Percentiles rank a stretch among this genome's conserved stretches.
Evolutionary conservation across 2,888 invertebrate genomes (phyloP).

Genomic region (Euzetes globulus): DNA sequence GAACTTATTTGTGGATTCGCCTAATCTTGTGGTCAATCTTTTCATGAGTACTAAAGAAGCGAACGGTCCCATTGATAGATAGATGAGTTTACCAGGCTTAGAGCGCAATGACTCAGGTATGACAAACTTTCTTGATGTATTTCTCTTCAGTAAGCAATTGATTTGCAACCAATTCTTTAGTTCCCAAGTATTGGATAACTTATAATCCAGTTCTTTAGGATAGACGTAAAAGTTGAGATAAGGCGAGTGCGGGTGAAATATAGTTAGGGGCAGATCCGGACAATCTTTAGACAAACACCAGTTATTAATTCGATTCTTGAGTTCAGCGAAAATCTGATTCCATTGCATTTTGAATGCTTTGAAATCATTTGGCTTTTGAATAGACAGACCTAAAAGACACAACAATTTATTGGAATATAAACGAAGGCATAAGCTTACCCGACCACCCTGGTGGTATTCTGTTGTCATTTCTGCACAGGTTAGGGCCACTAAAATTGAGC

Average conservation of each 20-base stretch:
- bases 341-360: not conserved
- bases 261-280: not conserved
- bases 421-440: not conserved
- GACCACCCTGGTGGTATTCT: conserved; percentile 7
- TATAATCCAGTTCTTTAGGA: conserved; percentile 14
- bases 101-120: not conserved
- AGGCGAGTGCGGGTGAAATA: conserved; percentile 8
- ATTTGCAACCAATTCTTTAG: not conserved
- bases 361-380: not conserved
- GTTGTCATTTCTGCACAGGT: not conserved
- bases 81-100: conserved; percentile 12
- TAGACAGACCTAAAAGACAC: not conserved
- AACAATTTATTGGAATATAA: not conserved
- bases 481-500: conserved; percentile 8
- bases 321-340: not conserved
- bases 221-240: conserved; percentile 13
- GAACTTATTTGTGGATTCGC: not conserved
- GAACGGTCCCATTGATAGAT: conserved; percentile 11
- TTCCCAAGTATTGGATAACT: not conserved
- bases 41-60: conserved; percentile 6
- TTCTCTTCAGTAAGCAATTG: not conserved
- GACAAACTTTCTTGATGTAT: not conserved
- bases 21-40: not conserved
- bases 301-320: not conserved
- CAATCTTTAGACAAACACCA: not conserved